A percentile compares a stretch with the other conserved stretches of the same genome.
Conservation (phyloP, 2,888 invertebrate species). For the Nephrotoma guestfalica region DNA sequence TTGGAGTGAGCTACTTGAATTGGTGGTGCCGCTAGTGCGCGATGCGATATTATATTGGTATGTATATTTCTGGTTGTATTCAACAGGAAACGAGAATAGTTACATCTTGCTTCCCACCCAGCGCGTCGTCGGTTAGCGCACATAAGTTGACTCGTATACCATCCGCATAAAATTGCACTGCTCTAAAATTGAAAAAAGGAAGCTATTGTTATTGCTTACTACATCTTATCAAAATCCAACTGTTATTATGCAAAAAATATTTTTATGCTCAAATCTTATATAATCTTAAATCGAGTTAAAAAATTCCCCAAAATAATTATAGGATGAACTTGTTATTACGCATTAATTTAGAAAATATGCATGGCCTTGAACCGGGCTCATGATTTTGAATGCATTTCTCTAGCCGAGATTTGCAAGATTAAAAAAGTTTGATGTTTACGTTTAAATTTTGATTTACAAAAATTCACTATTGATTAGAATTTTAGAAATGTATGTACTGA, state of each 20-base stretch:
- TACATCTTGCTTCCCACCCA: conserved; percentile 10
- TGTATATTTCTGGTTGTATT: conserved; percentile 13
- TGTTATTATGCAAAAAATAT: background rate
- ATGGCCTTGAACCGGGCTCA: background rate
- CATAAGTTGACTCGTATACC: conserved; percentile 45
- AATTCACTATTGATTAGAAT: background rate
- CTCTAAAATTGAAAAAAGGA: conserved; percentile 34
- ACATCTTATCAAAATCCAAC: background rate
- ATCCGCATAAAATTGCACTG: conserved; percentile 43
- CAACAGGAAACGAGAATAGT: conserved; percentile 12
- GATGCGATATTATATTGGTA: conserved; percentile 10
- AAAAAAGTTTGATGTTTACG: background rate
- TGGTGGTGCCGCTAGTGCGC: conserved; percentile 10
- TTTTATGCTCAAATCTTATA: background rate
- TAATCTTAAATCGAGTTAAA: background rate
- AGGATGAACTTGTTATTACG: background rate
- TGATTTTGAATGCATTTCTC: background rate
- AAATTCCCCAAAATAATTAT: background rate
- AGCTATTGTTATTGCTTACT: conserved; percentile 2
- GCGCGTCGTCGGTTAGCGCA: conserved; percentile 21
- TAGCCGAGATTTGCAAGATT: background rate
- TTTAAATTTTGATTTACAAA: background rate
- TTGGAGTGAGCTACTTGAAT: background rate
- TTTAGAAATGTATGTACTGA: background rate
- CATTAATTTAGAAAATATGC: background rate